These are phyloP conservation scores for Callorhinus ursinus DNA, from an alignment of 2,113 vertebrate species.

Conservation along the genomic window DNA sequence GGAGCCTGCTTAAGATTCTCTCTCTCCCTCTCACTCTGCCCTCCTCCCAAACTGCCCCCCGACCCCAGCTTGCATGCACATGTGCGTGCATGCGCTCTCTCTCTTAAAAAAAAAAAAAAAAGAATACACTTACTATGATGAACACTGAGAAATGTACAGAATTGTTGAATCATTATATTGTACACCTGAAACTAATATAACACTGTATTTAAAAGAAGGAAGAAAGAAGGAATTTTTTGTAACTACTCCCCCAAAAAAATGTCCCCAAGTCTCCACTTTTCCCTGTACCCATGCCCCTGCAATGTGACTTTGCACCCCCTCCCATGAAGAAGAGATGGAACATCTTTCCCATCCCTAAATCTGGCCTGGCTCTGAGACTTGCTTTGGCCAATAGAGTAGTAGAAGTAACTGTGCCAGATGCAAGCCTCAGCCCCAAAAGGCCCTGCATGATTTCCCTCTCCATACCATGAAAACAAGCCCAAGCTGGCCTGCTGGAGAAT, in stretches of 20 bases:
- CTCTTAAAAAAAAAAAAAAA: not conserved
- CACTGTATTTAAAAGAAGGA: not conserved
- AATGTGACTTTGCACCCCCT: not conserved
- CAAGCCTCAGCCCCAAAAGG: not conserved
- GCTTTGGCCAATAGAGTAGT: not conserved
- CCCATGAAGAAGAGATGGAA: not conserved
- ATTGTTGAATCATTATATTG: not conserved
- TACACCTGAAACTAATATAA: not conserved
- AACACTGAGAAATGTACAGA: not conserved
- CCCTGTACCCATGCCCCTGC: not conserved
- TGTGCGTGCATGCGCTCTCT: not conserved
- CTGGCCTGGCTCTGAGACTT: not conserved
- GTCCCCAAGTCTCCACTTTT: not conserved
- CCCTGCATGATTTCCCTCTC: not conserved
- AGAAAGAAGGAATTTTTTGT: not conserved
- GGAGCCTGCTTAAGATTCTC: not conserved
- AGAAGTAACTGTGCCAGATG: not conserved
- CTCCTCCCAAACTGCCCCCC: accelerated
- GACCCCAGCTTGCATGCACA: not conserved
- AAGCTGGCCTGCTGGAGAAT: not conserved
- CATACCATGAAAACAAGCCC: not conserved
- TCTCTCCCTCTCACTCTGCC: not conserved
- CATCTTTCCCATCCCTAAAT: not conserved
- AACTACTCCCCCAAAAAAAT: not conserved
- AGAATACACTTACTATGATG: not conserved